Evolutionary conservation across 2,113 vertebrate genomes (phyloP), one percentile per base, ranked within the genome.

Genomic region (Lagopus muta): DNA sequence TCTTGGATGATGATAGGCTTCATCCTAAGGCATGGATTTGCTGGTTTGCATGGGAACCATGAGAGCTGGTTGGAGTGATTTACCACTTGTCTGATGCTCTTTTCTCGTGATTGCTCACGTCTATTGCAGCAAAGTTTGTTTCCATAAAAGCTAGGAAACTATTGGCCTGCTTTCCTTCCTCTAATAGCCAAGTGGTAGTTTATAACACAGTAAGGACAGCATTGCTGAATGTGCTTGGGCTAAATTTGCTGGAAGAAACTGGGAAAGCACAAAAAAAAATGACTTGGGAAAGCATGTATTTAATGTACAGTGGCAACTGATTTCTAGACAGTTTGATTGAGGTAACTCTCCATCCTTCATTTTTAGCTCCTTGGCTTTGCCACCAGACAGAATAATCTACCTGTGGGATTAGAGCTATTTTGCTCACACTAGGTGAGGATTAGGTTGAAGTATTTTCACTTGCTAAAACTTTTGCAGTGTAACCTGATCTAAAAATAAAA

Each of bases 281-380:
- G 19, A 12, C 27, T 81, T 81, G 42, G 38, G 61, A 78, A 60
- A 75, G 43, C 6, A 1, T 8, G 1, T 76, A 47, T 90, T 94
- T 92, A 70, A n/a, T 86, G 65, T 48, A 62, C 13, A 2, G 24
- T 54, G 34, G 66, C 77, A 60, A 40, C 11, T 16, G 55, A 77
- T 74, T 74, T 83, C 7, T 34, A 66, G 91, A 19, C 32, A n/a
- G 34, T 71, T 89, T 40, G 60, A 77, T 74, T 71, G 76, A 94
- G 92, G 92, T 95, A 95, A 95, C 94, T 94, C 93, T 91, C 28
- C 62, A 81, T 89, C 30, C 10, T 89, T 87, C 25, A 1, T 52
- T 88, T 92, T 73, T 54, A 92, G 82, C 79, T 94, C 21, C 0
- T 77, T 62, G 76, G 54, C 85, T 80, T 32, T 58, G 88, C 85